Evolutionary conservation across 1,140 invertebrate species (phyloP), one percentile per base, ranked within the genome.

Genomic region (Drosophila kepulauana): DNA sequence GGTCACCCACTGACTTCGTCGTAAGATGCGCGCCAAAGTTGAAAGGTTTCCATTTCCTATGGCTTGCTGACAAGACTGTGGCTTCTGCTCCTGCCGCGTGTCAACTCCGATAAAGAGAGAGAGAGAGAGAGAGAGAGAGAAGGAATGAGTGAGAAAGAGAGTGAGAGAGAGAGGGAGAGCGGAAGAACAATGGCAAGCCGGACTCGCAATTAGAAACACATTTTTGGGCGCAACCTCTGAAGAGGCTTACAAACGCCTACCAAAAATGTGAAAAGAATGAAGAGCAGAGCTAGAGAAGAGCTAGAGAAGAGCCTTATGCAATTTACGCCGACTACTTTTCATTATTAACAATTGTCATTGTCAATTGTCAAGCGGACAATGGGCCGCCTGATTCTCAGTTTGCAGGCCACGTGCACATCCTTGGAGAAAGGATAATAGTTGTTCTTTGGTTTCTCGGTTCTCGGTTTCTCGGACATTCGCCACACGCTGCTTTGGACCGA

Each of bases 181-280:
- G 20, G n/a, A 25, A 48, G n/a, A 1, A 45, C 13, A 7, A 41
- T 35, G 16, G 25, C 45, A 62, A 16, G 13, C 65, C 28, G 58
- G 57, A 65, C 20, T 38, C 41, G 57, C 80, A 82, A 87, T 87
- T 82, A 80, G 84, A 77, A 80, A 71, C 62, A 62, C 67, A 73
- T 86, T 65, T 25, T 65, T 64, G 82, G 79, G 82, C 79, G 82
- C 84, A 87, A 82, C 84, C 79, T 87, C 84, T 87, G 82, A 88
- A 87, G 84, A 88, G 82, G 77, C 79, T 88, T 87, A 87, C 76
- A 75, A 82, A 88, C 82, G 82, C 84, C 82, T 79, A 61, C 67
- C 70, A 80, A 75, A 58, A 51, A 35, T 73, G 59, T 75, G 65
- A 33, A 64, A 59, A 69, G 64, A 78, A 75, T 68, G 59, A 7